Evolutionary conservation across 2,113 vertebrate genomes (phyloP), one percentile per base, ranked within the genome.

Genomic region (Larimichthys polyactis): DNA sequence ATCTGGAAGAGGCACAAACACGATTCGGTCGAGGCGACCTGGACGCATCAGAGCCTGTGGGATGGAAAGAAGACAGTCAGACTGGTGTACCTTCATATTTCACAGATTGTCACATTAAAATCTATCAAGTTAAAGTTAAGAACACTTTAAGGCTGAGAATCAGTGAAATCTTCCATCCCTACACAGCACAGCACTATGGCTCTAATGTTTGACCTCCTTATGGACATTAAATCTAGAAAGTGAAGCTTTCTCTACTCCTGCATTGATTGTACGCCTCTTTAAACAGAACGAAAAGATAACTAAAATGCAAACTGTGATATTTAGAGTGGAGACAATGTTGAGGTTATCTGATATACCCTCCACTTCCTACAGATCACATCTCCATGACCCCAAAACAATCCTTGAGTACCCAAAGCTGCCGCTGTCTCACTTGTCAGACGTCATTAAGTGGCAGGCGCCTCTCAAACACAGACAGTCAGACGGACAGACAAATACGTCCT

Each of bases 21-120:
- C 95, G 60, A 99, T 96, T 29, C 97, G 96, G 87, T 99, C 98
- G 65, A 99, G 96, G 78, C 98, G 94, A 27, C 98, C 98, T 0
- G 98, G 98, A n/a, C 98, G 95, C 96, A 99, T 96, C 91, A 99
- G 94, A 73, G 98, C 98, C 98, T 99, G 83, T 4, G 58, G 57
- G 75, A 84, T 1, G 20, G 44, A 74, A 43, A 81, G 73, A 81
- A 78, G 16, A 80, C 11, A 36, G 15, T 79, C 15, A 60, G 29
- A 57, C 14, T 14, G 62, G 60, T 62, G 78, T n/a, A 48, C 32
- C 2, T 0, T 66, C 62, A 48, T 59, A 72, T 70, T 67, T 82
- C 16, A 81, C 14, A 68, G 49, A 70, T 14, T 54, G 46, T 64
- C 22, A 62, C 55, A 73, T 5, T 43, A 27, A 27, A 19, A 51